Evolutionary conservation across 2,888 invertebrate species (phyloP).

Genomic region (Galeruca laticollis): DNA sequence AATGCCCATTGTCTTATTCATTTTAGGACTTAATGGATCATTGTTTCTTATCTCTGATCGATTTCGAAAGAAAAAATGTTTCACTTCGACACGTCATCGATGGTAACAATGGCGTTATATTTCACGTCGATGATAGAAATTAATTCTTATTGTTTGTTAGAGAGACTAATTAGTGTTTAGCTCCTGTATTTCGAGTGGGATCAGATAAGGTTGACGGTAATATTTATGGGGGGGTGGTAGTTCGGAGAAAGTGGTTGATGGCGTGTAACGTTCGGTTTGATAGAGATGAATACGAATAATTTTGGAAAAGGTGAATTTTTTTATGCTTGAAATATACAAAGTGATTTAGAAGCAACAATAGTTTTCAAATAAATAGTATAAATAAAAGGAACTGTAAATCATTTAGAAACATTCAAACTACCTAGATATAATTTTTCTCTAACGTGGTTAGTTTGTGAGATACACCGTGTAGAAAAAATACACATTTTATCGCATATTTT

Average conservation of each 20-base stretch:
- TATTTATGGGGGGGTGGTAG: neutral
- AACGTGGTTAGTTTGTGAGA: too few species aligned
- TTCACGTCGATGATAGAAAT: constrained; percentile 60
- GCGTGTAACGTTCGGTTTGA: neutral
- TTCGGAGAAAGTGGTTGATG: neutral
- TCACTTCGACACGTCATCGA: constrained; percentile 57
- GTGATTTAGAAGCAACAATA: too few species aligned
- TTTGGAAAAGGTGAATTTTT: too few species aligned
- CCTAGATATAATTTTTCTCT: too few species aligned
- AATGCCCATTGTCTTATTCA: constrained; percentile 28
- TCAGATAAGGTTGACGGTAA: constrained; percentile 53
- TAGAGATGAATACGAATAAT: too few species aligned
- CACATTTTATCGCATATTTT: too few species aligned
- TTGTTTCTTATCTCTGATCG: constrained; percentile 42
- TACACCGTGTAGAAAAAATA: too few species aligned
- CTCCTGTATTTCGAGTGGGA: constrained; percentile 56
- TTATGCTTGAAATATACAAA: too few species aligned
- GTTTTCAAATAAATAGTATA: too few species aligned
- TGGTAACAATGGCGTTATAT: constrained; percentile 58
- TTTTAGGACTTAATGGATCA: constrained; percentile 30
- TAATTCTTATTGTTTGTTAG: constrained; percentile 52
- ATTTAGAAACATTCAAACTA: too few species aligned
- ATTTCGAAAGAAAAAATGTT: constrained; percentile 39
- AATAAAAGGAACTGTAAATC: too few species aligned
- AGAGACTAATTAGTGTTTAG: constrained; percentile 56